Base-by-base conservation (phyloP, 2,888 invertebrate species). In the Latrodectus elegans region DNA sequence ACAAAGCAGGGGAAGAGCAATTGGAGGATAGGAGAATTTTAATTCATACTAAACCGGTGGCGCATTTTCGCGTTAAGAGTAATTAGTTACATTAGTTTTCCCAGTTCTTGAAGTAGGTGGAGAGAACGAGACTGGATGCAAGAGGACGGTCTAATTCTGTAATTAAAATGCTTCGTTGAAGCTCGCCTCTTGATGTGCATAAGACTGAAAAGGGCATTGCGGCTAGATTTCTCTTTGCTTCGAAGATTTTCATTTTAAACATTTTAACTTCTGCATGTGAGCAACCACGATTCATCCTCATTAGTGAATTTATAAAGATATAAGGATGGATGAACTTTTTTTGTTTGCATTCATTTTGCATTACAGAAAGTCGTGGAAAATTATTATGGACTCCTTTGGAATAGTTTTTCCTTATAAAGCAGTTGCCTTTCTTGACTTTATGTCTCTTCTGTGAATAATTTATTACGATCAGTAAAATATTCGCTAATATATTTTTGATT, bases 141-240 rank as follows among this genome's bases (percentile, higher is more conserved):
- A 52, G n/a, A 65, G 81, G 67, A 74, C 64, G 38, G 53, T 72
- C 73, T 81, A 81, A 81, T 81, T 81, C 67, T 51, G 73, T 73
- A 81, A 81, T 81, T 81, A 81, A 81, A 81, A 74, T 51, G 73
- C n/a, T 73, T 81, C 81, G 49, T 81, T 81, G 70, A 55, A 38
- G 49, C 12, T 15, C 17, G 0, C 60, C 60, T n/a, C n/a, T 60
- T n/a, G 12, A 10, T 15, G n/a, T n/a, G 12, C n/a, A 60, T 11
- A 14, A 15, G n/a, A 60, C 60, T 60, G 12, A 60, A 60, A 60
- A 60, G 60, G 14, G n/a, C 60, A 12, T n/a, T 12, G 12, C 12
- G 60, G 60, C 14, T 15, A 12, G 60, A 15, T 60, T 60, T 60
- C 60, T 60, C 38, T 38, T 38, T 38, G 38, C 38, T 38, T 38